A percentile compares a stretch with the other conserved stretches of the same genome.
phyloP scores from a whole-genome alignment of 2,797 vertebrate species.

The Callimico goeldii region DNA sequence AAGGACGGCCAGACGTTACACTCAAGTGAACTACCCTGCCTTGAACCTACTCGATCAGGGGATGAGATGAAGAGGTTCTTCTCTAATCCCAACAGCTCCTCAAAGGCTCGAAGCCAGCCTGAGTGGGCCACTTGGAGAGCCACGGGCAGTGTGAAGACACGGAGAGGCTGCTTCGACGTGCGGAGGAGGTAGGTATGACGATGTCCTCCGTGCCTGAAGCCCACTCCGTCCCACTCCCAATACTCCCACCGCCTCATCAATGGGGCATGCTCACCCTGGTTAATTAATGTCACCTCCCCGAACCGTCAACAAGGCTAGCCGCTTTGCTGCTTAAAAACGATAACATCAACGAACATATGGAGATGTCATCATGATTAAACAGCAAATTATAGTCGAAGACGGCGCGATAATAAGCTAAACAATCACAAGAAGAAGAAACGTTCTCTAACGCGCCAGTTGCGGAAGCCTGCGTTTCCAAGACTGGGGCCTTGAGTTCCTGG shows the following conservation, averaged over 20 bases:
- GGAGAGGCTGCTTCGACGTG: not conserved
- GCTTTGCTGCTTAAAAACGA: not conserved
- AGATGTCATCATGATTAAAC: constrained; percentile 58
- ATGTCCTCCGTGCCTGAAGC: not conserved
- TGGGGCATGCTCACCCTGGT: not conserved
- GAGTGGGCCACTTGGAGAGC: not conserved
- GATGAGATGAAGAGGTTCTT: not conserved
- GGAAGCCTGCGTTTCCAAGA: not conserved
- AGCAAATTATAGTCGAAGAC: constrained; percentile 34
- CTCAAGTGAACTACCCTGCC: not conserved
- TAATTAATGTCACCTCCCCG: not conserved
- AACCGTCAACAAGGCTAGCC: not conserved
- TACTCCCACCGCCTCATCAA: not conserved
- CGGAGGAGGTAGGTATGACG: accelerated
- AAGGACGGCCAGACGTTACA: not conserved
- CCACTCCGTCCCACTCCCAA: not conserved
- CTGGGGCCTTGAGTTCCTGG: not conserved
- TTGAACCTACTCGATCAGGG: not conserved
- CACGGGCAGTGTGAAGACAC: accelerated
- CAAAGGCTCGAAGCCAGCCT: not conserved
- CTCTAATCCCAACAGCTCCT: not conserved
- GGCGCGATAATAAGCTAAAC: not conserved
- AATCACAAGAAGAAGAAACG: not conserved
- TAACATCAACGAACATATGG: constrained; percentile 40
- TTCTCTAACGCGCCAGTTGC: not conserved